Percentiles rank a stretch among this genome's conserved stretches.
phyloP scores from a whole-genome alignment of 64 coral and sea anemone species.

The Stylophora pistillata region DNA sequence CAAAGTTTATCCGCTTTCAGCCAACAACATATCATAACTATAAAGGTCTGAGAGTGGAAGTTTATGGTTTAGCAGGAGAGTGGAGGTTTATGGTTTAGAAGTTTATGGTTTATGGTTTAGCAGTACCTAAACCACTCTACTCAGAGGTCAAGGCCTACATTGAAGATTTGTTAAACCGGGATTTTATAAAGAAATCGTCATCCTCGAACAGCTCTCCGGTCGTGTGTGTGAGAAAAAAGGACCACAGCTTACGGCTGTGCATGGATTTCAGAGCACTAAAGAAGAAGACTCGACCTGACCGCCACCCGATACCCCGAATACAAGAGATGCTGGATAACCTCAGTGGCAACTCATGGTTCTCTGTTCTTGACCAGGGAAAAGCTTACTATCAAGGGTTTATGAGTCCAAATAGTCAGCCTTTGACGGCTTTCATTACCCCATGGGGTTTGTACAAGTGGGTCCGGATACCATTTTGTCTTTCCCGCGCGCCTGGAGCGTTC shows the following conservation, averaged over 20 bases:
- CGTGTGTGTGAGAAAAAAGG: constrained; percentile 72
- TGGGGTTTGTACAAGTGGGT: constrained; percentile 74
- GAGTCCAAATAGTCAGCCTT: constrained; percentile 42
- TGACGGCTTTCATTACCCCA: too few relatives aligned
- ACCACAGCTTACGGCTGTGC: constrained; percentile 54
- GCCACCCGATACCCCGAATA: constrained; percentile 52
- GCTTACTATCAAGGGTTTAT: constrained; percentile 67
- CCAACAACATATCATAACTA: too few relatives aligned
- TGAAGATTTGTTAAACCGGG: constrained; percentile 62
- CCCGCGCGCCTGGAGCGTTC: background rate
- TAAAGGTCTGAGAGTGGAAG: too few relatives aligned
- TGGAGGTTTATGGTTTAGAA: too few relatives aligned
- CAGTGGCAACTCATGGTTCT: constrained; percentile 59
- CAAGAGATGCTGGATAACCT: constrained; percentile 64
- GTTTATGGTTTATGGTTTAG: too few relatives aligned
- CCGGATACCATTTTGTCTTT: constrained; percentile 12
- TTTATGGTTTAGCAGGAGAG: too few relatives aligned
- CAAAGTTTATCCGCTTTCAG: too few relatives aligned
- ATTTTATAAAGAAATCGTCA: constrained; percentile 55
- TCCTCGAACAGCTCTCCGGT: constrained; percentile 71
- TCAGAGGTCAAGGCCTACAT: constrained; percentile 78
- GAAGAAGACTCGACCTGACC: constrained; percentile 44
- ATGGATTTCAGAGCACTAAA: constrained; percentile 59
- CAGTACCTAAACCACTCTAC: constrained; percentile 69
- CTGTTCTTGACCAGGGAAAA: constrained; percentile 54